Evolutionary conservation across 2,797 vertebrate species (phyloP).

Genomic region (Spheniscus humboldti): DNA sequence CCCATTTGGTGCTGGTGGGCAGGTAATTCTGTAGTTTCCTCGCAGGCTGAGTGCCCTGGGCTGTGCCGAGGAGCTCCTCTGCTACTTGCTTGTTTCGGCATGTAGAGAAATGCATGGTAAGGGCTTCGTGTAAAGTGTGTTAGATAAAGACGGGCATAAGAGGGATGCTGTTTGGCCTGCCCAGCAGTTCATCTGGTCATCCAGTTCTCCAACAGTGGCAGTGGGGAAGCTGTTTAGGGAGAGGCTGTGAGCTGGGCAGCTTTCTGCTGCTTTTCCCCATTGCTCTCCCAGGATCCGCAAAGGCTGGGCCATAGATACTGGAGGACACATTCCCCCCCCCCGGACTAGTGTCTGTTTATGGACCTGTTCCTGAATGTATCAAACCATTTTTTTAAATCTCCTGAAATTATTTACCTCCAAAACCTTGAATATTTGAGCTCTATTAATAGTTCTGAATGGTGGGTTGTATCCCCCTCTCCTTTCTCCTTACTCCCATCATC

Average conservation of each 20-base stretch:
- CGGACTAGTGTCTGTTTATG: not conserved
- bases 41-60: accelerated
- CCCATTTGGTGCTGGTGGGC: not conserved
- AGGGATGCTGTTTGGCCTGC: not conserved
- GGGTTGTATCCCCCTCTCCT: not conserved
- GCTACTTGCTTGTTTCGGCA: not conserved
- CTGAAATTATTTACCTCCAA: not conserved
- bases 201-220: not conserved
- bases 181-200: not conserved
- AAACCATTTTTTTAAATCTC: not conserved
- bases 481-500: not conserved
- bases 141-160: not conserved
- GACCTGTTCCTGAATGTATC: not conserved
- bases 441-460: not conserved
- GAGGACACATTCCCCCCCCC: no score
- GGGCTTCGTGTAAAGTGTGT: not conserved
- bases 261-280: not conserved
- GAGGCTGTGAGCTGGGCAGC: not conserved
- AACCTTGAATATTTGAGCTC: not conserved
- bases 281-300: not conserved
- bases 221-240: not conserved
- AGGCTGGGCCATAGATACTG: not conserved
- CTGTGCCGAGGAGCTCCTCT: not conserved
- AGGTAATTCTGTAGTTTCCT: not conserved
- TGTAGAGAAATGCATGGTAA: not conserved